phyloP scores from a whole-genome alignment of 2,113 vertebrate species.

The Otocyon megalotis region DNA sequence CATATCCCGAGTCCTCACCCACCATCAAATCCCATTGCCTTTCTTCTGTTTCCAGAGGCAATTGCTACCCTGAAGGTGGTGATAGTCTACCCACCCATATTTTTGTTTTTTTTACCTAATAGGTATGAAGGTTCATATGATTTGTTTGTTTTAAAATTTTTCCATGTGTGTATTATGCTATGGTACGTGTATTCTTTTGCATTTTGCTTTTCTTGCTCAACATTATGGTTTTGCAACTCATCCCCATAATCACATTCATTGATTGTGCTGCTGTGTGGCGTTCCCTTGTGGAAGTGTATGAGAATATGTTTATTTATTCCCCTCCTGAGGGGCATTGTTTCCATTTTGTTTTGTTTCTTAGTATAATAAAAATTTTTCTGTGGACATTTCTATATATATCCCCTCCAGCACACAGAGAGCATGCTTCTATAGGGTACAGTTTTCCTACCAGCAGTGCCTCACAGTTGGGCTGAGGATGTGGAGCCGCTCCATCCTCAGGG shows the following conservation, averaged over 20 bases:
- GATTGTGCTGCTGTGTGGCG: neutral
- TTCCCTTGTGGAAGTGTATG: neutral
- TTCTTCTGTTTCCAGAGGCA: neutral
- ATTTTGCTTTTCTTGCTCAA: conserved; percentile 4
- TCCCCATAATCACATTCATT: neutral
- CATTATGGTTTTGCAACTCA: neutral
- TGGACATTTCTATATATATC: neutral
- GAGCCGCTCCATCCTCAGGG: neutral
- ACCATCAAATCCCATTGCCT: neutral
- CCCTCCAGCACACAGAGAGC: neutral
- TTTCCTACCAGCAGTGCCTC: neutral
- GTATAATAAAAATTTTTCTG: neutral
- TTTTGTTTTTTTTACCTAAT: neutral
- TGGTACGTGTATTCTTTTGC: neutral
- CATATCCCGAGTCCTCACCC: neutral
- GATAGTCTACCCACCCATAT: neutral
- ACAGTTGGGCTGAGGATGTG: neutral
- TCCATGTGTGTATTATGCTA: neutral
- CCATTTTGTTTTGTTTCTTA: neutral
- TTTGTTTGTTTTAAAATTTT: neutral
- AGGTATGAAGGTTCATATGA: neutral
- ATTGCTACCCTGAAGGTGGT: neutral
- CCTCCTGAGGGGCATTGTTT: neutral
- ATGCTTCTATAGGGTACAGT: neutral
- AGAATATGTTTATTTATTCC: neutral